Percentiles rank a stretch among this genome's conserved stretches.
These are phyloP conservation scores for Caenorhabditis sp. DNA, from an alignment of 2,888 invertebrate species.

Conservation along the genomic window DNA sequence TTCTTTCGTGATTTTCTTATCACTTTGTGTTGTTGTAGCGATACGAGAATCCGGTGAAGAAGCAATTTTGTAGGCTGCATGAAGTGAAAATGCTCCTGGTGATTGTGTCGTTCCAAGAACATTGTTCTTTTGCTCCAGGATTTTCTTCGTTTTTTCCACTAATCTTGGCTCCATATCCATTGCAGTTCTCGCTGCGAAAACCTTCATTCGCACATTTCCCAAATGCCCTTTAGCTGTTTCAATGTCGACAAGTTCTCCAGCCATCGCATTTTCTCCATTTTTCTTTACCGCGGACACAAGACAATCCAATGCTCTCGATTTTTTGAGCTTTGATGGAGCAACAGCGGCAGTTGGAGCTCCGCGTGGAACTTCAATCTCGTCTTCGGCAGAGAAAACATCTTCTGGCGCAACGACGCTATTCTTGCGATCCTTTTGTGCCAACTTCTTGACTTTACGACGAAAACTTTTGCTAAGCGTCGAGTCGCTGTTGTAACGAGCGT, in stretches of 20 bases:
- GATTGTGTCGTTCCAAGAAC: constrained; percentile 23
- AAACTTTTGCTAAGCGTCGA: constrained; percentile 36
- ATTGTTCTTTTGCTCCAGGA: constrained; percentile 25
- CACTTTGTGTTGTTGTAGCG: constrained; percentile 10
- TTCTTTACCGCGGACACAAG: constrained; percentile 13
- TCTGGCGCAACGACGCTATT: constrained; percentile 11
- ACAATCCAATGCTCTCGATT: constrained; percentile 33
- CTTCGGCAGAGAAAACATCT: constrained; percentile 17
- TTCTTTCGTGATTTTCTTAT: constrained; percentile 41
- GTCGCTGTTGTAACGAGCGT: constrained; percentile 39
- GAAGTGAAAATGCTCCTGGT: constrained; percentile 47
- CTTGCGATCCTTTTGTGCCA: constrained; percentile 38
- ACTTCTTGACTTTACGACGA: constrained; percentile 43
- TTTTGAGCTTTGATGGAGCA: constrained; percentile 25
- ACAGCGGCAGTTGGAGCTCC: constrained; percentile 24
- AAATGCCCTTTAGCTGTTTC: constrained; percentile 29
- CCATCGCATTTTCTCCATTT: background rate
- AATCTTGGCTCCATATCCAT: constrained; percentile 53
- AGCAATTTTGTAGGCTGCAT: constrained; percentile 35
- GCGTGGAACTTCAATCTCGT: constrained; percentile 38
- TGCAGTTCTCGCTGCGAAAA: constrained; percentile 55
- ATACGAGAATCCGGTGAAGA: constrained; percentile 25
- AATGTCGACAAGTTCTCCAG: constrained; percentile 8
- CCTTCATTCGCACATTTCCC: constrained; percentile 50
- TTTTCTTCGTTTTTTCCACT: constrained; percentile 35